Percentiles rank a stretch among this genome's conserved stretches.
Evolutionary conservation across 1,140 invertebrate species (phyloP).

Genomic region (Drosophila simulans): DNA sequence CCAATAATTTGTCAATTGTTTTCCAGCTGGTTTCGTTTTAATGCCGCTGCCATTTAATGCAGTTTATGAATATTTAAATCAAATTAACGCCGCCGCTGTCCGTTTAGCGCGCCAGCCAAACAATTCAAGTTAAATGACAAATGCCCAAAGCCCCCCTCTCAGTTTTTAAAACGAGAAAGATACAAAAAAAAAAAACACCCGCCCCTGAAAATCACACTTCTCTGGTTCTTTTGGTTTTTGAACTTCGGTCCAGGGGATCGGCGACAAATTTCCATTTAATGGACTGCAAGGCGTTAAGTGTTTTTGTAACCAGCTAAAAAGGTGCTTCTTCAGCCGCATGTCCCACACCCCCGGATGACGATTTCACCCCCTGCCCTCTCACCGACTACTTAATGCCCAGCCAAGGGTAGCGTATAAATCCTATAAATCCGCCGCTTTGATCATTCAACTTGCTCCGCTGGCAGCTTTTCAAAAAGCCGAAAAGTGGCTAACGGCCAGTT

Average conservation of each 20-base stretch:
- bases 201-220: background rate
- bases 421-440: constrained; percentile 77
- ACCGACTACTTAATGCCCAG: constrained; percentile 53
- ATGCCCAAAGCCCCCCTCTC: background rate
- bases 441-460: constrained; percentile 55
- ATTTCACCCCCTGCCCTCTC: background rate
- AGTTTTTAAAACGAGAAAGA: no score
- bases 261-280: constrained; percentile 77
- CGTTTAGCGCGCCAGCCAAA: constrained; percentile 56
- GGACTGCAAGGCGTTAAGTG: constrained; percentile 78
- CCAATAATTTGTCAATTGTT: constrained; percentile 33
- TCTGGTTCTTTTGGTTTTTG: constrained; percentile 2
- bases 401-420: constrained; percentile 76
- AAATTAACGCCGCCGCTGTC: constrained; percentile 62
- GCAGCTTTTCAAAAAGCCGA: constrained; percentile 55
- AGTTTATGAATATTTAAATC: constrained; percentile 82
- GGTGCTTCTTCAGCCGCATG: background rate
- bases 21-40: constrained; percentile 42
- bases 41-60: constrained; percentile 72
- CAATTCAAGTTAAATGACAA: constrained; percentile 51
- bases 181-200: background rate
- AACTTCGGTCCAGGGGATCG: constrained; percentile 35
- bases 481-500: constrained; percentile 58
- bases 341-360: background rate
- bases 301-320: constrained; percentile 71